Evolutionary conservation across 2,113 vertebrate genomes (phyloP).

Genomic region (Stigmatopora nigra): DNA sequence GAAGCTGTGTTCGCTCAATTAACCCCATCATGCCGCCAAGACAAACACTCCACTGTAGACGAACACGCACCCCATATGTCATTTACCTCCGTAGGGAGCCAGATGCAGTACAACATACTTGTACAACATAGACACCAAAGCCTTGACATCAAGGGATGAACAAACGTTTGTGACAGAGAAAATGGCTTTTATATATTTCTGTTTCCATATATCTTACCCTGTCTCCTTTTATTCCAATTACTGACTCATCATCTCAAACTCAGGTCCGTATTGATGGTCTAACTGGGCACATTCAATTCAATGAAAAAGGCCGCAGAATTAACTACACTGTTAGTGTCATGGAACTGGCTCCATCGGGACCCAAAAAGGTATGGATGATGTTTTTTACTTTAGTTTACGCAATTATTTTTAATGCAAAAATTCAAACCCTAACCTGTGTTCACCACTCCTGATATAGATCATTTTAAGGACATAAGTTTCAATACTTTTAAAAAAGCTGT

Average conservation of each 20-base stretch:
- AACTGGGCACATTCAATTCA: conserved; percentile 96
- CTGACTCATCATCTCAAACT: conserved; percentile 9
- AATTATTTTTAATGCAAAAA: not conserved
- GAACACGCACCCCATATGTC: conserved; percentile 46
- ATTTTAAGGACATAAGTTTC: not conserved
- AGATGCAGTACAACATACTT: conserved; percentile 11
- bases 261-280: conserved; percentile 92
- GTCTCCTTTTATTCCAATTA: conserved; percentile 12
- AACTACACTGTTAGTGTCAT: conserved; percentile 94
- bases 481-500: not conserved
- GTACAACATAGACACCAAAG: conserved; percentile 30
- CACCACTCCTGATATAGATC: no score
- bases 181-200: conserved; percentile 1
- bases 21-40: conserved; percentile 60
- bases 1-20: conserved; percentile 64
- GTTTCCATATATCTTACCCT: not conserved
- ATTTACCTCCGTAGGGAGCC: conserved; percentile 35
- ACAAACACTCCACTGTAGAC: conserved; percentile 55
- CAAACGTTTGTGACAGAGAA: conserved; percentile 3
- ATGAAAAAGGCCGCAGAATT: conserved; percentile 91
- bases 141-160: conserved; percentile 1
- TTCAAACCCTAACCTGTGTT: no score
- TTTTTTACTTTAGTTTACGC: not conserved
- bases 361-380: conserved; percentile 79
- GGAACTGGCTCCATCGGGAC: conserved; percentile 86